Conservation (phyloP, 1,140 invertebrate species). For the Papilio aristodemus region DNA sequence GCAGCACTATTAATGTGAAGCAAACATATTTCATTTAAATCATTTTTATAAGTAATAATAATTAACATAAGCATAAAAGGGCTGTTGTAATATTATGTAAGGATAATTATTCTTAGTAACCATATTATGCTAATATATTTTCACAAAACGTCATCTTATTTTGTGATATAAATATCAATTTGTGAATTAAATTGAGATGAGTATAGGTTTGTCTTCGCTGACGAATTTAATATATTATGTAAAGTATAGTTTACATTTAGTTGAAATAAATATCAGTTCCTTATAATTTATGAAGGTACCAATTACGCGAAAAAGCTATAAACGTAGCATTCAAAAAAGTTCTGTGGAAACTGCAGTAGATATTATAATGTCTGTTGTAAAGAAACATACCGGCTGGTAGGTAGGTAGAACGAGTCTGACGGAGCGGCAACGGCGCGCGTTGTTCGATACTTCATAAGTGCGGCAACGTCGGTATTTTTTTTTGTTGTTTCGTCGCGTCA, state of each 20-base stretch:
- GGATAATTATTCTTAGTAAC: no score
- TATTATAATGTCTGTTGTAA: slow-evolving; percentile 38
- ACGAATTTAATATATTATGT: slow-evolving; percentile 13
- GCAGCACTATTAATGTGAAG: no score
- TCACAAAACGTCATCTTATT: no score
- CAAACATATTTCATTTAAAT: no score
- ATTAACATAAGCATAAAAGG: no score
- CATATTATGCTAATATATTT: no score
- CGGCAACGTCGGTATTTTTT: slow-evolving; percentile 71
- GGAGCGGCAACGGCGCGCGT: slow-evolving; percentile 62
- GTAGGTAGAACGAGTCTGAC: slow-evolving; percentile 54
- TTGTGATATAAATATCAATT: no score
- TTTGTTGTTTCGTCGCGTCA: slow-evolving; percentile 61
- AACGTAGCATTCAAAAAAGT: not conserved
- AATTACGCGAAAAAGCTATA: not conserved
- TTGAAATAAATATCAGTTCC: not conserved
- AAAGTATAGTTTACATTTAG: not conserved
- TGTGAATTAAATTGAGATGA: no score
- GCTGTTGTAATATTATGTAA: no score
- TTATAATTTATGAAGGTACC: not conserved
- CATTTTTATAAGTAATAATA: no score
- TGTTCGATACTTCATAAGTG: slow-evolving; percentile 57
- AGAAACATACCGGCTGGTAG: slow-evolving; percentile 40
- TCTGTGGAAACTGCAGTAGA: not conserved
- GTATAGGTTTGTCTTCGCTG: not conserved